These are phyloP conservation scores for Perithous albicinctus DNA, from an alignment of 2,888 invertebrate genomes.

Conservation along the genomic window DNA sequence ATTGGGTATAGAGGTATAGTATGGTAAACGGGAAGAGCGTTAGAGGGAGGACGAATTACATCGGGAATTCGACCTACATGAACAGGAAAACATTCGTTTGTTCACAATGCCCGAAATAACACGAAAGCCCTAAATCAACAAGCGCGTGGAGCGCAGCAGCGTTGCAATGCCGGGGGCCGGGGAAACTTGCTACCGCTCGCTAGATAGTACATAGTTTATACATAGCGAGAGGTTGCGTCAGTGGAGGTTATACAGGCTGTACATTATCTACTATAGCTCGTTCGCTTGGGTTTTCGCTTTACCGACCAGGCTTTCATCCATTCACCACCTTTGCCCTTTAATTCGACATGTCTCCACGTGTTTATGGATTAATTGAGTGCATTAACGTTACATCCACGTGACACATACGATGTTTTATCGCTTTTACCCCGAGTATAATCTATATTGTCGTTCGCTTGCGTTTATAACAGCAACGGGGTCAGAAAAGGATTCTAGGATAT, in stretches of 20 bases:
- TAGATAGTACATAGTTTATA: slow-evolving; percentile 47
- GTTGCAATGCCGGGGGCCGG: slow-evolving; percentile 50
- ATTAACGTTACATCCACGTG: slow-evolving; percentile 59
- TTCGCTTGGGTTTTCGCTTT: slow-evolving; percentile 44
- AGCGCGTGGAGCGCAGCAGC: slow-evolving; percentile 63
- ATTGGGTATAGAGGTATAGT: slow-evolving; percentile 10
- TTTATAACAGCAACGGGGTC: neutral
- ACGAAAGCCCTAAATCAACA: slow-evolving; percentile 71
- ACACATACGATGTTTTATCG: slow-evolving; percentile 53
- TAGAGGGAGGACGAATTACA: slow-evolving; percentile 67
- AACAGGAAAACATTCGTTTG: slow-evolving; percentile 80
- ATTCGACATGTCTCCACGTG: slow-evolving; percentile 65
- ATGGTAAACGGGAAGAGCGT: slow-evolving; percentile 23
- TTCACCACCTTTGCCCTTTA: slow-evolving; percentile 57
- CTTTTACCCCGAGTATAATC: neutral
- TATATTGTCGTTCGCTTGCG: neutral
- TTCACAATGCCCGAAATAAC: slow-evolving; percentile 73
- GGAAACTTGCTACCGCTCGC: slow-evolving; percentile 39
- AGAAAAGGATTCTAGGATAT: neutral
- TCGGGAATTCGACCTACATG: slow-evolving; percentile 71
- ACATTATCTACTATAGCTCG: slow-evolving; percentile 44
- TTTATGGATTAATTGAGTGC: slow-evolving; percentile 64
- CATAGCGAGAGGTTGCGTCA: slow-evolving; percentile 12
- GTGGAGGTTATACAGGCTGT: slow-evolving; percentile 33
- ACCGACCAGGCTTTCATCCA: slow-evolving; percentile 32